These are phyloP conservation scores for Crotalus helleri DNA, from an alignment of 2,113 vertebrate genomes.

Conservation along the genomic window DNA sequence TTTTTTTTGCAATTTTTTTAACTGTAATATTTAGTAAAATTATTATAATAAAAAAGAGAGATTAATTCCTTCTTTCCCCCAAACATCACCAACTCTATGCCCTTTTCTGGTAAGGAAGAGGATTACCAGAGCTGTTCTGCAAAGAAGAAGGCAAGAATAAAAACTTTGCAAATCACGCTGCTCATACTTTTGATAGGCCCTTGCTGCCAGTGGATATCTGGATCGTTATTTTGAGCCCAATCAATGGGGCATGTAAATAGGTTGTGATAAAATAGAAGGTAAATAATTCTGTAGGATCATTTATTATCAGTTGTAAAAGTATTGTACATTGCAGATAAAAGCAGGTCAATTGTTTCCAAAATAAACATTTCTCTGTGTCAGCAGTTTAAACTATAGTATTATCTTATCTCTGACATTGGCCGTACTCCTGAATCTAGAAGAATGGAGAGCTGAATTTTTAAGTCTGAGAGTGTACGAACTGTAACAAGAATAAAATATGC, in stretches of 20 bases:
- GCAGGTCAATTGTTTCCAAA: background rate
- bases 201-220: background rate
- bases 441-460: background rate
- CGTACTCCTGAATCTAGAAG: background rate
- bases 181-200: background rate
- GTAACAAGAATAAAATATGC: background rate
- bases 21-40: background rate
- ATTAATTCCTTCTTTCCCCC: background rate
- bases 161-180: background rate
- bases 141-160: background rate
- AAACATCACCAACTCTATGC: background rate
- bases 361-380: background rate
- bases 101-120: background rate
- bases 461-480: background rate
- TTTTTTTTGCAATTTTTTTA: background rate
- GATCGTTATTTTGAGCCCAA: background rate
- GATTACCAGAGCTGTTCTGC: background rate
- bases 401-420: background rate
- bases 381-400: background rate
- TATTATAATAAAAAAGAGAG: background rate
- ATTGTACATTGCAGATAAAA: background rate
- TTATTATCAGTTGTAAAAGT: background rate
- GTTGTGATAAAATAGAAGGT: background rate
- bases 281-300: background rate
- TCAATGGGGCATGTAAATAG: background rate